Evolutionary conservation across 2,113 vertebrate genomes (phyloP).

Genomic region (Ictidomys tridecemlineatus): DNA sequence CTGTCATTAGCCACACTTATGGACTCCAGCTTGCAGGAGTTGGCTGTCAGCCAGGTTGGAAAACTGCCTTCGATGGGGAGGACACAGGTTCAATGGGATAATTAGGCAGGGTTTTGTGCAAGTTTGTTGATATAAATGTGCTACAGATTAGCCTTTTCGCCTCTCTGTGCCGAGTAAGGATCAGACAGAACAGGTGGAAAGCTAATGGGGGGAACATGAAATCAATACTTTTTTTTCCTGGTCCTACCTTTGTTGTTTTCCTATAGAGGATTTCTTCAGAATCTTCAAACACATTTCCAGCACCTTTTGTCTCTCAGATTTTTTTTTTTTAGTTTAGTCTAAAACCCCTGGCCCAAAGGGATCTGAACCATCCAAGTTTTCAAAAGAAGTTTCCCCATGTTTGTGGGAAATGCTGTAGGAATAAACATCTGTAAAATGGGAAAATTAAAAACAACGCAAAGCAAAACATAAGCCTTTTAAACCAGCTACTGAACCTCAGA

Average conservation of each 20-base stretch:
- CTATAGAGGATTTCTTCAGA: slow-evolving; percentile 85
- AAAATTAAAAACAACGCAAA: slow-evolving; percentile 29
- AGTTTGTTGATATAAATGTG: slow-evolving; percentile 99
- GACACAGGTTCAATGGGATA: slow-evolving; percentile 94
- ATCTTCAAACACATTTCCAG: slow-evolving; percentile 82
- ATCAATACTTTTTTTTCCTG: slow-evolving; percentile 96
- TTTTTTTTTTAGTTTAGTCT: slow-evolving; percentile 80
- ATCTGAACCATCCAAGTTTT: slow-evolving; percentile 56
- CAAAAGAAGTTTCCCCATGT: slow-evolving; percentile 9
- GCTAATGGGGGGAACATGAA: slow-evolving; percentile 94
- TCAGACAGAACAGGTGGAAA: slow-evolving; percentile 97
- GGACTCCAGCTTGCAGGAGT: slow-evolving; percentile 91
- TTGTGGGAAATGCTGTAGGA: slow-evolving; percentile 64
- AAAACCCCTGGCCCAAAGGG: slow-evolving; percentile 78
- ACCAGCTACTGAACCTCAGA: background rate
- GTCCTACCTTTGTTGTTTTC: slow-evolving; percentile 89
- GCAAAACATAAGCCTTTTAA: slow-evolving; percentile 10
- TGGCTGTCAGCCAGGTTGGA: slow-evolving; percentile 92
- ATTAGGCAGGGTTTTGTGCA: slow-evolving; percentile 96
- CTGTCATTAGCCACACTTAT: slow-evolving; percentile 94
- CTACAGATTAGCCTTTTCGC: slow-evolving; percentile 93
- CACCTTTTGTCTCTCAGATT: slow-evolving; percentile 61
- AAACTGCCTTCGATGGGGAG: slow-evolving; percentile 89
- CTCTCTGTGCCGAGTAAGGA: slow-evolving; percentile 92
- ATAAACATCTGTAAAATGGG: slow-evolving; percentile 69